Base-by-base conservation (phyloP, 2,888 invertebrate species). In the Uloborus plumipes region DNA sequence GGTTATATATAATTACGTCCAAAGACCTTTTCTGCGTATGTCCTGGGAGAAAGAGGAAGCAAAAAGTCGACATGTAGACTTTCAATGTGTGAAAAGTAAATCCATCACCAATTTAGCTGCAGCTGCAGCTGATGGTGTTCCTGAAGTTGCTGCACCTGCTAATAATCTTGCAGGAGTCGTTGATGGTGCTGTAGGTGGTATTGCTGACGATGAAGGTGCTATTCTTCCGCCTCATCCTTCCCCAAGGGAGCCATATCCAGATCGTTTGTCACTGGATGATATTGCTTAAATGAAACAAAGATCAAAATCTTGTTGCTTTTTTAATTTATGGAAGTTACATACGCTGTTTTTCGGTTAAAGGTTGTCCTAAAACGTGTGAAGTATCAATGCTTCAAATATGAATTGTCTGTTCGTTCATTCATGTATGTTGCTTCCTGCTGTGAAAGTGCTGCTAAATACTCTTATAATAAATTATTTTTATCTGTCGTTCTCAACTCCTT, bases 31-130 rank as follows among this genome's bases (percentile, higher is more conserved):
- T 90, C 95, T 99, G 73, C 97, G 98, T 88, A 97, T 97, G 95
- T 97, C 97, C 0, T 99, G 99, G 99, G 99, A 99, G 89, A 99
- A 99, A 88, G 99, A 99, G 88, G 99, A 99, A 88, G 99, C 98
- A 0, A 98, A 98, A 88, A 97, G 97, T 88, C 93, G 99, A 0
- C 99, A 99, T 88, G 99, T 99, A 0, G 99, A 99, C 89, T 99
- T 99, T 85, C 96, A 99, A 90, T 99, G 98, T 89, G 97, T 99
- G 75, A 98, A 98, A 90, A 97, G 97, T 3, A 98, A 99, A 88
- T 97, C 97, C 0, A 97, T 98, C 47, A 98, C 98, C 14, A 98
- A 99, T 90, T 90, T 99, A 84, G 97, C 97, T 0, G 97, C 97
- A 87, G 97, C 97, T 0, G 95, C 96, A 0, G 97, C 97, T 0